phyloP scores from a whole-genome alignment of 2,888 invertebrate genomes.

The Tricholauxania praeusta region DNA sequence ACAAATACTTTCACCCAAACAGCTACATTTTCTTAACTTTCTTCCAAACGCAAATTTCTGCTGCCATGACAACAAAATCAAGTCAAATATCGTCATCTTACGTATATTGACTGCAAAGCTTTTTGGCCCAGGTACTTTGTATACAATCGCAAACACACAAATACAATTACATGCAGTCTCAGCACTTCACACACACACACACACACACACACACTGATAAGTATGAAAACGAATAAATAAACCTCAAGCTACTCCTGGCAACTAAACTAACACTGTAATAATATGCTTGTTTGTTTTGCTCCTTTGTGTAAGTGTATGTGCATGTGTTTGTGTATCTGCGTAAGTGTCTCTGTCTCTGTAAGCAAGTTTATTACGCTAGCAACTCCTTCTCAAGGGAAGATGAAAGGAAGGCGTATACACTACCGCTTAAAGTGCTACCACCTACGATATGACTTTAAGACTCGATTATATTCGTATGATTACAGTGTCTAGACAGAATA shows the following conservation, averaged over 20 bases:
- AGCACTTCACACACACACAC: too few species aligned
- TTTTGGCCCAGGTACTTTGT: slow-evolving; percentile 7
- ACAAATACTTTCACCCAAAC: too few species aligned
- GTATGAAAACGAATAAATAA: slow-evolving; percentile 4
- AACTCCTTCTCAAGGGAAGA: not conserved
- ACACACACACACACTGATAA: slow-evolving; percentile 2
- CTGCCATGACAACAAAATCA: slow-evolving; percentile 1
- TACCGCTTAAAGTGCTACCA: slow-evolving; percentile 63
- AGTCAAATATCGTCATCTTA: slow-evolving; percentile 18
- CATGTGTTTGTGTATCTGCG: not conserved
- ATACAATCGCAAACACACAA: slow-evolving; percentile 7
- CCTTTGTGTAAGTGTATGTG: slow-evolving; percentile 26
- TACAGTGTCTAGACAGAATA: not conserved
- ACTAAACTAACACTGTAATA: slow-evolving; percentile 5
- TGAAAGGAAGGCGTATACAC: slow-evolving; percentile 55
- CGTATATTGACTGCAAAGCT: not conserved
- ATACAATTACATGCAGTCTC: not conserved
- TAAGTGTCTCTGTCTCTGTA: not conserved
- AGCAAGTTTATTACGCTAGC: slow-evolving; percentile 21
- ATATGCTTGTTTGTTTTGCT: slow-evolving; percentile 10
- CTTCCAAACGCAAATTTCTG: not conserved
- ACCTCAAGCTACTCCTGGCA: slow-evolving; percentile 24
- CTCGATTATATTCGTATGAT: slow-evolving; percentile 27
- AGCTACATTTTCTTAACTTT: too few species aligned
- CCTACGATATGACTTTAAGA: slow-evolving; percentile 54